Conservation (phyloP, 2,888 invertebrate genomes). For the Drosophila percnosoma region DNA sequence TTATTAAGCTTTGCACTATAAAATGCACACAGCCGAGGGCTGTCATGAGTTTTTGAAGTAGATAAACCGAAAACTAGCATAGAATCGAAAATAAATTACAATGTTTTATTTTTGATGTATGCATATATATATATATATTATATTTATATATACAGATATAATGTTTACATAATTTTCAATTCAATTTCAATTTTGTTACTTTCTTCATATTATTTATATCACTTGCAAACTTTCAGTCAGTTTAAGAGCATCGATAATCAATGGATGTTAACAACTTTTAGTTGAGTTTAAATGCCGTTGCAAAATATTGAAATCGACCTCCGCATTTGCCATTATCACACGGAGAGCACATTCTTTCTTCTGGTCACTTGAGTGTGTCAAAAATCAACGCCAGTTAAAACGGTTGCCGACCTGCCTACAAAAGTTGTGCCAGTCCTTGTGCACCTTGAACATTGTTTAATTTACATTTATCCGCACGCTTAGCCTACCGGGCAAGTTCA, state of each 20-base stretch:
- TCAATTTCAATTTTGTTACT: too few species aligned
- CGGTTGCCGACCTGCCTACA: constrained; percentile 40
- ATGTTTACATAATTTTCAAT: too few species aligned
- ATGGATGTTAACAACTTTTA: neutral
- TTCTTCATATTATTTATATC: too few species aligned
- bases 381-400: constrained; percentile 69
- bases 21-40: constrained; percentile 22
- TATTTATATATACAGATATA: too few species aligned
- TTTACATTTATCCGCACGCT: constrained; percentile 82
- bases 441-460: constrained; percentile 79
- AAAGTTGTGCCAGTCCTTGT: constrained; percentile 17
- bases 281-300: neutral
- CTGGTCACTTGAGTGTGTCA: constrained; percentile 54
- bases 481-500: constrained; percentile 71
- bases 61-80: neutral
- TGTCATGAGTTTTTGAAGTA: neutral
- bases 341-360: constrained; percentile 1
- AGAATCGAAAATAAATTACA: too few species aligned
- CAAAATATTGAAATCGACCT: constrained; percentile 17
- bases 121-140: too few species aligned
- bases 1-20: constrained; percentile 48
- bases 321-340: constrained; percentile 21
- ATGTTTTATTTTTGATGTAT: too few species aligned
- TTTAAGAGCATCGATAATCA: neutral
- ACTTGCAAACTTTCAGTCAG: neutral